phyloP scores from a whole-genome alignment of 1,140 invertebrate genomes.

The Halyomorpha halys region DNA sequence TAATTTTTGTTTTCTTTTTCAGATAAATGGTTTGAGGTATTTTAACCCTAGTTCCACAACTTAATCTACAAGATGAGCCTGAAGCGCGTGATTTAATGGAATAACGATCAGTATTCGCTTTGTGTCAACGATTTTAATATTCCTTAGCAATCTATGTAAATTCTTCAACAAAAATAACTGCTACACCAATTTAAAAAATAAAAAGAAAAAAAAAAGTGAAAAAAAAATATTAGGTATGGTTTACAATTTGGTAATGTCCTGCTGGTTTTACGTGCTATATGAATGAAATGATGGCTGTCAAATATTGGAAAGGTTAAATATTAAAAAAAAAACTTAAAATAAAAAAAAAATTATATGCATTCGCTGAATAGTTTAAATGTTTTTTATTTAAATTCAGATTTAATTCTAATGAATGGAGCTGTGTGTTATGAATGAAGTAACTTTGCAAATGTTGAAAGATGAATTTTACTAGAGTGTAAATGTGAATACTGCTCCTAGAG shows the following conservation, averaged over 20 bases:
- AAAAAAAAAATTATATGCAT: not conserved
- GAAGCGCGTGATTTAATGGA: conserved; percentile 5
- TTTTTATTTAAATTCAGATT: not conserved
- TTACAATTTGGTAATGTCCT: conserved; percentile 1
- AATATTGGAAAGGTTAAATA: not conserved
- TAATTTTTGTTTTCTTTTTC: conserved; percentile 34
- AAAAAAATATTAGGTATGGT: not conserved
- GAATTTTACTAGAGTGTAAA: not conserved
- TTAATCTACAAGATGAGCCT: conserved; percentile 5
- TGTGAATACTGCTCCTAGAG: not conserved
- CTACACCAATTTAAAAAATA: not conserved
- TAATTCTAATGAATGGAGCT: not conserved
- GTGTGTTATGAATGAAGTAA: not conserved
- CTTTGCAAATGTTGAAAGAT: not conserved
- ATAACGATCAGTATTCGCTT: conserved; percentile 27
- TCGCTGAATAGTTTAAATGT: not conserved
- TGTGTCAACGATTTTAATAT: conserved; percentile 27
- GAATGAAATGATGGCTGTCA: not conserved
- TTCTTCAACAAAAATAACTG: conserved; percentile 4
- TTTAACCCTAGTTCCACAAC: conserved; percentile 47
- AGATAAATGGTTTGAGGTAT: conserved; percentile 64
- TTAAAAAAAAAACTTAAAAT: not conserved
- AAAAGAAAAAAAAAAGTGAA: not conserved
- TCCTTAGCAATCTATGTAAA: conserved; percentile 10
- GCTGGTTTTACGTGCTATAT: conserved; percentile 7